Conservation (phyloP, 2,113 vertebrate species). For the Alexandromys fortis region DNA sequence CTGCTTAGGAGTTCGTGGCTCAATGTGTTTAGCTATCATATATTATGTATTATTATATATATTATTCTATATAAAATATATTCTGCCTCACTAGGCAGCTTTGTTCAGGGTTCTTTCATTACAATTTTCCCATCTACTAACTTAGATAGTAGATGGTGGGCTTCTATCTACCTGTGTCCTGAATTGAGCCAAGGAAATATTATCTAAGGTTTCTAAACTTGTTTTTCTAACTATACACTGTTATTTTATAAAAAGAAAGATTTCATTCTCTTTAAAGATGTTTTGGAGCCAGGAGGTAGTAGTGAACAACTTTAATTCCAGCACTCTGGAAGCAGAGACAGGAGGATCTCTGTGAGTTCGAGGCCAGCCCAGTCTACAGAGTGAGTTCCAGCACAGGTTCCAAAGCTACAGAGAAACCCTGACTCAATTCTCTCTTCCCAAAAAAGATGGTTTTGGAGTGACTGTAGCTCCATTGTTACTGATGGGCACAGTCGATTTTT, state of each 20-base stretch:
- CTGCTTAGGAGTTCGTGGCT: not conserved
- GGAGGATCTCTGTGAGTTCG: too few relatives aligned
- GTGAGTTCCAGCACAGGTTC: too few relatives aligned
- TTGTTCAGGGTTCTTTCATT: conserved; percentile 22
- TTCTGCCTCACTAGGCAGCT: not conserved
- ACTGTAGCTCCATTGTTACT: conserved; percentile 81
- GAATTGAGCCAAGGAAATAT: conserved; percentile 83
- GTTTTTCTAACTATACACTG: conserved; percentile 86
- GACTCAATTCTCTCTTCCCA: too few relatives aligned
- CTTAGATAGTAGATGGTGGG: conserved; percentile 72
- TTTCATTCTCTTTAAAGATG: conserved; percentile 86
- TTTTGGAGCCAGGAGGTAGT: conserved; percentile 54
- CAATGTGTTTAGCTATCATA: not conserved
- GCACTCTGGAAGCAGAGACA: too few relatives aligned
- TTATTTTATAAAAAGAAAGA: conserved; percentile 86
- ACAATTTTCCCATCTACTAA: conserved; percentile 83
- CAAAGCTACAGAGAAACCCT: too few relatives aligned
- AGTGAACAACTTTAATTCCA: too few relatives aligned
- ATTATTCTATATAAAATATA: not conserved
- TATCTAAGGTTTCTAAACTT: conserved; percentile 81
- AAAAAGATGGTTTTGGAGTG: conserved; percentile 67
- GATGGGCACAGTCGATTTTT: conserved; percentile 85
- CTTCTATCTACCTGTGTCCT: conserved; percentile 85
- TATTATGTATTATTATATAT: not conserved
- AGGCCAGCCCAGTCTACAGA: too few relatives aligned